Percentiles rank a stretch among this genome's conserved stretches.
phyloP scores from a whole-genome alignment of 2,113 vertebrate genomes.

The Cichladusa arquata region DNA sequence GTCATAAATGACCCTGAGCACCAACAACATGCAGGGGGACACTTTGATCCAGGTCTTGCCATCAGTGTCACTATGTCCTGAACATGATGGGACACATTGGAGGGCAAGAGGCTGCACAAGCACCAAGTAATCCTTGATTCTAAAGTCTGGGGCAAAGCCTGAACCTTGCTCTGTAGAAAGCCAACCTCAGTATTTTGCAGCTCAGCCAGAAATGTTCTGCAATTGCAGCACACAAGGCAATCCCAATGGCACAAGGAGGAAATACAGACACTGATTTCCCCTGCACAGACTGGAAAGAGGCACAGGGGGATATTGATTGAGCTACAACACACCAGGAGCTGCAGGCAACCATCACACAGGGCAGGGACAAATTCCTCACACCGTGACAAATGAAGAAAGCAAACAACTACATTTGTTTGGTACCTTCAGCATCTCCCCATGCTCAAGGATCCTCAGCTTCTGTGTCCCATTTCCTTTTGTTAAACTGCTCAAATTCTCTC shows the following conservation, averaged over 20 bases:
- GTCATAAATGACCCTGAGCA: background rate
- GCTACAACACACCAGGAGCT: background rate
- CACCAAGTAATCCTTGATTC: background rate
- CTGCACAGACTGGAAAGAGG: background rate
- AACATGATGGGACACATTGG: background rate
- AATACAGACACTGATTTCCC: background rate
- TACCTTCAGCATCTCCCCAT: background rate
- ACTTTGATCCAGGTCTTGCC: background rate
- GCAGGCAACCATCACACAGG: background rate
- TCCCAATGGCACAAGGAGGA: background rate
- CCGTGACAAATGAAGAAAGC: background rate
- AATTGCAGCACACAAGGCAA: background rate
- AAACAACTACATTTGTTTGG: background rate
- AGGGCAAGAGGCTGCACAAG: background rate
- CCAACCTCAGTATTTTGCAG: background rate
- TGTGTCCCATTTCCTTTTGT: background rate
- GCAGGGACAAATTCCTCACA: background rate
- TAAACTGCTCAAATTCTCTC: background rate
- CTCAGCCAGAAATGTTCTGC: background rate
- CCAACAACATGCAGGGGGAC: background rate
- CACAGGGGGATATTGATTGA: background rate
- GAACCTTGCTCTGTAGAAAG: background rate
- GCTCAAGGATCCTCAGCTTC: background rate
- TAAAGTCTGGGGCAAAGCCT: background rate
- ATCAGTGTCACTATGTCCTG: background rate